Evolutionary conservation across 2,113 vertebrate genomes (phyloP), one percentile per base, ranked within the genome.

Genomic region (Pseudolaguvia tuberculata): DNA sequence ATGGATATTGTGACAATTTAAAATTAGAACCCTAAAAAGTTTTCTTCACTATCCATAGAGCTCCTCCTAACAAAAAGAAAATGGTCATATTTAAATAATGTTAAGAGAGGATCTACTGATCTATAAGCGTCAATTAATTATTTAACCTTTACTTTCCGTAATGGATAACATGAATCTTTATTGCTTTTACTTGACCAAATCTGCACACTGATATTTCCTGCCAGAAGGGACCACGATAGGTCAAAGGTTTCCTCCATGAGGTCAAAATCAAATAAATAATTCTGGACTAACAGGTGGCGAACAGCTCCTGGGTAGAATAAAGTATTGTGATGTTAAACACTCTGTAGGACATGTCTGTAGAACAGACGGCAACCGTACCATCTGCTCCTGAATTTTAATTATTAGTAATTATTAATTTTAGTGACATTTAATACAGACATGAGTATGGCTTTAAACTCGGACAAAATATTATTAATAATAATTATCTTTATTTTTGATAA

Each of bases 211-310:
- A 56, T 57, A 35, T 65, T 47, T n/a, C 59, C 42, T 18, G 52
- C 18, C 14, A 59, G 48, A 71, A 25, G 9, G 51, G 11, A n/a
- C n/a, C 70, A 58, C 14, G 51, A 59, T 17, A 57, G 78, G 65
- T 71, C 77, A 82, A 66, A 77, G 78, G 58, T 68, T 76, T 66
- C 47, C 52, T 31, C 25, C 59, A 7, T 25, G 11, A 72, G 74
- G 74, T 79, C 80, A 79, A 56, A 51, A 69, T 67, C 21, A 71
- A 70, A 74, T 79, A 25, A 77, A 67, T 71, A 59, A 79, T 79
- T 77, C 72, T 71, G 47, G 59, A 70, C 71, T 55, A 75, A 77
- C 81, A 82, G 81, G 81, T 82, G 81, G 78, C 27, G 63, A 63
- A 45, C 73, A 73, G 42, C 47, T 65, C 25, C 20, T 20, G 55